Evolutionary conservation across 1,140 invertebrate genomes (phyloP).

Genomic region (Acyrthosiphon pisum): DNA sequence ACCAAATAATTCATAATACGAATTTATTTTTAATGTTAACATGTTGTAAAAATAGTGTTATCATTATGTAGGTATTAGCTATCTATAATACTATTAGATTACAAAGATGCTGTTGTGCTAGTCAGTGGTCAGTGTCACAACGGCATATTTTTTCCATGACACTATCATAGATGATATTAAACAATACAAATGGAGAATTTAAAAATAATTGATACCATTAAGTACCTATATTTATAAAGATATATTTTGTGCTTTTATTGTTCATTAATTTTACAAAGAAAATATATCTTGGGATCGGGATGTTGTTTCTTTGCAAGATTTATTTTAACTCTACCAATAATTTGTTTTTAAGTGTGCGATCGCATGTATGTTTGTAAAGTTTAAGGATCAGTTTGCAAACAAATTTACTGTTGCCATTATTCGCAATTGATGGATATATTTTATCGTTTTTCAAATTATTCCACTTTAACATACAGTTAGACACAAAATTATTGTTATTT

Average conservation of each 20-base stretch:
- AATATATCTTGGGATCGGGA: not conserved
- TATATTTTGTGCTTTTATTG: not conserved
- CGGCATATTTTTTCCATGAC: not conserved
- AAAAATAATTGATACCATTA: not conserved
- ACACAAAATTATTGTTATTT: not conserved
- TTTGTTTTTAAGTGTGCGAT: not conserved
- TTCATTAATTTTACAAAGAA: not conserved
- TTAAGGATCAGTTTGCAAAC: too few relatives aligned
- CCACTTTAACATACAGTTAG: not conserved
- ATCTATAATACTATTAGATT: not conserved
- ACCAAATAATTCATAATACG: not conserved
- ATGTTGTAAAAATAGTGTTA: not conserved
- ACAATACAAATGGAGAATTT: not conserved
- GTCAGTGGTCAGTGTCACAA: not conserved
- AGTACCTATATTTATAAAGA: not conserved
- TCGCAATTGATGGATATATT: not conserved
- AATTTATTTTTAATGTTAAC: not conserved
- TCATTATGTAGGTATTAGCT: not conserved
- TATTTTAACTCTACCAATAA: not conserved
- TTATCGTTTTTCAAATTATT: not conserved
- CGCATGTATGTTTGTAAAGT: too few relatives aligned
- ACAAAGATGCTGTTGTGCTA: not conserved
- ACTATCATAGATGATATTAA: not conserved
- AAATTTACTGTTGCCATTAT: not conserved
- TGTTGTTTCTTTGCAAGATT: not conserved